These are phyloP conservation scores for Schlechtendalia chinensis DNA, from an alignment of 1,140 invertebrate genomes.

Conservation along the genomic window DNA sequence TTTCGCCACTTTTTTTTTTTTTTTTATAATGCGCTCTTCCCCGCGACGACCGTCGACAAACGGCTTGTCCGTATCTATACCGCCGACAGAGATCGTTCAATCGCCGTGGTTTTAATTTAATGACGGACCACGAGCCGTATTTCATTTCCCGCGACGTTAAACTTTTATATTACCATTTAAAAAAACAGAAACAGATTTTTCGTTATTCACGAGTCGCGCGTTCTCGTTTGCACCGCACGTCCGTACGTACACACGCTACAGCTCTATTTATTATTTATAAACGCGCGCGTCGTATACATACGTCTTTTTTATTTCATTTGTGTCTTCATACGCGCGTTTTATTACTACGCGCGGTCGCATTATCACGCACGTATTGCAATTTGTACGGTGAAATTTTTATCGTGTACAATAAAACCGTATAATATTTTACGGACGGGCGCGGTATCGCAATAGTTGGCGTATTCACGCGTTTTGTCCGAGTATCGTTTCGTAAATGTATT, in stretches of 20 bases:
- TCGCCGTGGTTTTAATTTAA: slow-evolving; percentile 1
- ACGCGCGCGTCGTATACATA: neutral
- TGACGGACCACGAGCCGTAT: neutral
- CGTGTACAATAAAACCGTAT: neutral
- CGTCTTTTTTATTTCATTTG: neutral
- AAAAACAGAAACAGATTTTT: slow-evolving; percentile 26
- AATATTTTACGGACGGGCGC: neutral
- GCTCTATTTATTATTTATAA: neutral
- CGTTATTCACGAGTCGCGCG: neutral
- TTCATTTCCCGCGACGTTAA: neutral
- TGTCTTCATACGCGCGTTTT: neutral
- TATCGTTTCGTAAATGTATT: too few relatives aligned
- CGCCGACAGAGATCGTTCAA: slow-evolving; percentile 1
- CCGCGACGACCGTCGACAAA: too few relatives aligned
- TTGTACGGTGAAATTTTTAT: too few relatives aligned
- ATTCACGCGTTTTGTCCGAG: too few relatives aligned
- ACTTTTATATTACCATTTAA: slow-evolving; percentile 14
- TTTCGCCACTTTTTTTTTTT: slow-evolving; percentile 22
- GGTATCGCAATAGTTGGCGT: too few relatives aligned
- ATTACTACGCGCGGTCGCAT: neutral
- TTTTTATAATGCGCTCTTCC: neutral
- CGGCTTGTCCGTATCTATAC: neutral
- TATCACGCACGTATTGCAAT: neutral
- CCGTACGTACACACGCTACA: too few relatives aligned
- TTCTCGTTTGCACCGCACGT: neutral